These are phyloP conservation scores for Limnephilus lunatus DNA, from an alignment of 2,888 invertebrate species.

Conservation along the genomic window DNA sequence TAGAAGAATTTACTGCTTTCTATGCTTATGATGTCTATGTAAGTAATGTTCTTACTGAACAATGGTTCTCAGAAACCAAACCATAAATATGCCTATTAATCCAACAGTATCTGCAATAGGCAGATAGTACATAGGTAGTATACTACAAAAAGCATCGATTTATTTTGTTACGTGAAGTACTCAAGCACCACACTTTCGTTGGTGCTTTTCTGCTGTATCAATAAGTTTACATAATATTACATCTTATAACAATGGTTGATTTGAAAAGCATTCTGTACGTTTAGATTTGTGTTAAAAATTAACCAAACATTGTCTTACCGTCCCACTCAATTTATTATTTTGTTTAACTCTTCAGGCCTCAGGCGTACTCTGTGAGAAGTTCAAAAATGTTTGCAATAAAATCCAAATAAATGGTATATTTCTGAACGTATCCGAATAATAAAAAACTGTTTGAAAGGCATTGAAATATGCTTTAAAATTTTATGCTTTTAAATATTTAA, in stretches of 20 bases:
- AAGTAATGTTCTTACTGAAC: background rate
- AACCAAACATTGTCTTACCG: background rate
- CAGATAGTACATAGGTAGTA: background rate
- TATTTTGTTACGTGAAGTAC: background rate
- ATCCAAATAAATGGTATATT: too few species aligned
- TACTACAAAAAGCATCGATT: background rate
- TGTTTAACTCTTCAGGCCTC: too few species aligned
- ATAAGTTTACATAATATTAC: background rate
- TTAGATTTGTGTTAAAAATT: background rate
- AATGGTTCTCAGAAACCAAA: slow-evolving; percentile 21
- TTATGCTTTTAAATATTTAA: too few species aligned
- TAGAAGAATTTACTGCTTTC: slow-evolving; percentile 2
- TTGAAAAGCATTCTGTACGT: background rate
- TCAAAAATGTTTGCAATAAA: too few species aligned
- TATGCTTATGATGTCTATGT: slow-evolving; percentile 13
- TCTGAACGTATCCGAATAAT: too few species aligned
- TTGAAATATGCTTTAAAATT: too few species aligned
- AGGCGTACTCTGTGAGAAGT: too few species aligned
- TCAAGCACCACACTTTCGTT: background rate
- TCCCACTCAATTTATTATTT: too few species aligned
- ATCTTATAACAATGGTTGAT: background rate
- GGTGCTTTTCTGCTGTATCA: background rate
- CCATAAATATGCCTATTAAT: slow-evolving; percentile 22
- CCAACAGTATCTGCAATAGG: background rate
- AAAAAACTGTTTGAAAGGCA: too few species aligned